A percentile compares a stretch with the other conserved stretches of the same genome.
Evolutionary conservation across 2,113 vertebrate species (phyloP).

Genomic region (Athene noctua): DNA sequence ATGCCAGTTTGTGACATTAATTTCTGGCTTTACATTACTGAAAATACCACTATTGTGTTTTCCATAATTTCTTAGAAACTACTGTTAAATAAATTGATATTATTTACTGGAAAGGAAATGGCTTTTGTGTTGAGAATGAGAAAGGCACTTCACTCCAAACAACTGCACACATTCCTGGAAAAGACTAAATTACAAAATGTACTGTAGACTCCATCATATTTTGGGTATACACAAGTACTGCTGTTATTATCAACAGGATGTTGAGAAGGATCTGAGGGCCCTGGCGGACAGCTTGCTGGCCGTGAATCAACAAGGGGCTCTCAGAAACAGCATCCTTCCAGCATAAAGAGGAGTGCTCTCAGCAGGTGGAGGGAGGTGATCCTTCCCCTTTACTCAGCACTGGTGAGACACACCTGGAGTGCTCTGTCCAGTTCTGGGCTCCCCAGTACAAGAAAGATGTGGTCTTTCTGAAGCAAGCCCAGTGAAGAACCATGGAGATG

Average conservation of each 20-base stretch:
- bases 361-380: not conserved
- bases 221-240: not conserved
- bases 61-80: not conserved
- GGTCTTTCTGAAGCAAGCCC: not conserved
- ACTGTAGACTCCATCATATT: not conserved
- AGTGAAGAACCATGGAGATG: not conserved
- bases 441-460: not conserved
- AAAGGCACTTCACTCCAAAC: not conserved
- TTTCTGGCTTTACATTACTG: not conserved
- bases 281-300: not conserved
- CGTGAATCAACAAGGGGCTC: not conserved
- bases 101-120: not conserved
- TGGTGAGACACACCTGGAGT: not conserved
- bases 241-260: not conserved
- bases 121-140: not conserved
- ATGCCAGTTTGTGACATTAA: not conserved
- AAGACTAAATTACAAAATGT: not conserved
- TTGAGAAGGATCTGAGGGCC: not conserved
- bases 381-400: not conserved
- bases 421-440: not conserved
- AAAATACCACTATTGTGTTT: not conserved
- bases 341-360: not conserved
- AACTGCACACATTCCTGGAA: not conserved
- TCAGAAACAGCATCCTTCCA: not conserved
- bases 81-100: not conserved